Evolutionary conservation across 2,113 vertebrate species (phyloP), one percentile per base, ranked within the genome.

Genomic region (Piprites chloris): DNA sequence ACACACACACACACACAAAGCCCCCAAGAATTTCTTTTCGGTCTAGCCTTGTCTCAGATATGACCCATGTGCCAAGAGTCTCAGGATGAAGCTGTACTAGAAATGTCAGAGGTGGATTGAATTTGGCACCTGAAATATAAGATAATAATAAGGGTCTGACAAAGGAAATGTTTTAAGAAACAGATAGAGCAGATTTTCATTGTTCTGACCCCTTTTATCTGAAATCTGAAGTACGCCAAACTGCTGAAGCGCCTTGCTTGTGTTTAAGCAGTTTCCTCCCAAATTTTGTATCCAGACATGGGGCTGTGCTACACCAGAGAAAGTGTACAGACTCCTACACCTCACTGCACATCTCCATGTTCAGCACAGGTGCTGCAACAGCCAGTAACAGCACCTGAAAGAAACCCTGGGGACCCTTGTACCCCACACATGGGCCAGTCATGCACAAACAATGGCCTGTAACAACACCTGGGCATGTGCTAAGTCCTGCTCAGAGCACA

Each of bases 321-420:
- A 63, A 44, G 13, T 2, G 32, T 23, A 18, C 32, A 49, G 65
- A 42, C 8, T 30, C 59, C 61, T 42, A 3, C 39, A 19, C 41
- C 66, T 53, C 58, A 11, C 46, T 55, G 42, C 28, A 33, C 30
- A 2, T 0, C 0, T 9, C 52, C 6, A 4, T 3, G 44, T 33
- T 49, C 78, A 66, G 90, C 58, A 50, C 47, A 24, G 66, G 22
- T 3, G 1, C 66, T 59, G 49, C 59, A n/a, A 52, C 37, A 52
- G 47, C 27, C 0, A 1, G 5, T 52, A 35, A 28, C 0, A 3
- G 39, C 13, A 33, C 76, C 56, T 8, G 0, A 32, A 61, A 24
- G 41, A 84, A 75, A 39, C 41, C n/a, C 67, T 26, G 37, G 62
- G 39, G 49, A 37, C 23, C 50, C 50, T 83, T 0, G 0, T 23